A percentile compares a stretch with the other conserved stretches of the same genome.
phyloP scores from a whole-genome alignment of 2,113 vertebrate genomes.

The Cranoglanis bouderius region DNA sequence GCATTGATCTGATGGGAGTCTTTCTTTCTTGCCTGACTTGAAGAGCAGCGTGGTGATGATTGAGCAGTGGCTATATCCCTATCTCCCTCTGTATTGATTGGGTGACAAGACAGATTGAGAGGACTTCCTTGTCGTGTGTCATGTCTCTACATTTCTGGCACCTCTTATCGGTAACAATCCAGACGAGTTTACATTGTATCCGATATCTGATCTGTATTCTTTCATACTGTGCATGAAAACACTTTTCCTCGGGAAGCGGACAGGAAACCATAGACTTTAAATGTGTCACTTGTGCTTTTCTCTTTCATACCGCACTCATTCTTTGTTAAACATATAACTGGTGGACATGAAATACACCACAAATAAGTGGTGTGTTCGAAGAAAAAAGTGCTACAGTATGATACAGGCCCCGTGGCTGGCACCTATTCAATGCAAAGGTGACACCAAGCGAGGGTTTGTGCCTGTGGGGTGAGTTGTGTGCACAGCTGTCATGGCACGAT shows the following conservation, averaged over 20 bases:
- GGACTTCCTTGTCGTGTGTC: conserved; percentile 52
- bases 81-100: conserved; percentile 55
- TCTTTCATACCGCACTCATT: background rate
- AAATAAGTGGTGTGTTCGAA: background rate
- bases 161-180: conserved; percentile 52
- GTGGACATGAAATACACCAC: background rate
- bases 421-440: background rate
- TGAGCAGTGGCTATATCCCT: conserved; percentile 52
- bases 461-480: background rate
- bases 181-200: conserved; percentile 37
- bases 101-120: conserved; percentile 54
- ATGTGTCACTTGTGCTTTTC: background rate
- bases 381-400: background rate
- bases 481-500: conserved; percentile 16
- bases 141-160: conserved; percentile 48
- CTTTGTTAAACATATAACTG: background rate
- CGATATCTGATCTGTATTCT: conserved; percentile 26
- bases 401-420: background rate
- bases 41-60: conserved; percentile 45
- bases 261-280: background rate
- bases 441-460: conserved; percentile 1
- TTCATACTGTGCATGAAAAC: conserved; percentile 1
- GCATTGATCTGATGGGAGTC: conserved; percentile 46
- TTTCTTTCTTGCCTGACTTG: conserved; percentile 41
- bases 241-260: background rate